Base-by-base conservation (phyloP, 2,113 vertebrate species). In the Nesospiza acunhae region DNA sequence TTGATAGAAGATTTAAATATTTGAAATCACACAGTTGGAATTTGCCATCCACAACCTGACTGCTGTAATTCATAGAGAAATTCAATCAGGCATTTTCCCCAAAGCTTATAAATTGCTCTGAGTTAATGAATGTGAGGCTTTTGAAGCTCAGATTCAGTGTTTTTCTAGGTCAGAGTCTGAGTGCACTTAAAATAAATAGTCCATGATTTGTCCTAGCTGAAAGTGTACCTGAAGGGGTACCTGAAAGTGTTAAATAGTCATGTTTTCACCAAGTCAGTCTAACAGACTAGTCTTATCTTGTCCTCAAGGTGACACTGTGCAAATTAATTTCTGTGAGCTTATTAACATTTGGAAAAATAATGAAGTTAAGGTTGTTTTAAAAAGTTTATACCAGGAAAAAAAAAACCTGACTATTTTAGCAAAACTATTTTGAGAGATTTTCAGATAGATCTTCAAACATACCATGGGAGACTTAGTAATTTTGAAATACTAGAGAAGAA, bases 71-170 rank as follows among this genome's bases (percentile, higher is more conserved):
- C 52, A 89, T 23, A 13, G 98, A 98, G 31, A 98, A 98, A 91
- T 98, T 98, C 9, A 98, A 97, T 84, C 98, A 98, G 31, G 97
- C 94, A 55, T 98, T 98, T 78, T 98, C 68, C 30, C 39, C 66
- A 85, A 98, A 98, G 7, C 81, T 95, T 75, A 78, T 89, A 72
- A 75, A 75, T 21, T 35, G 30, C 23, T 86, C 26, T 60, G 35
- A 84, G 13, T 97, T 96, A 93, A 98, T 98, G 86, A 98, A 98
- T 58, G 97, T 98, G 31, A 98, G 70, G 62, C 97, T 98, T 79
- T 98, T 98, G 66, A 97, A 97, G 75, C 95, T 98, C 44, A 98
- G 84, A 76, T 95, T 69, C 41, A 98, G 83, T 52, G 97, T 95
- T 53, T 97, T 97, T 13, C 97, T 98, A 33, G 96, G 37, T 41